Base-by-base conservation (phyloP, 2,888 invertebrate genomes). In the Aspidapion aeneum region DNA sequence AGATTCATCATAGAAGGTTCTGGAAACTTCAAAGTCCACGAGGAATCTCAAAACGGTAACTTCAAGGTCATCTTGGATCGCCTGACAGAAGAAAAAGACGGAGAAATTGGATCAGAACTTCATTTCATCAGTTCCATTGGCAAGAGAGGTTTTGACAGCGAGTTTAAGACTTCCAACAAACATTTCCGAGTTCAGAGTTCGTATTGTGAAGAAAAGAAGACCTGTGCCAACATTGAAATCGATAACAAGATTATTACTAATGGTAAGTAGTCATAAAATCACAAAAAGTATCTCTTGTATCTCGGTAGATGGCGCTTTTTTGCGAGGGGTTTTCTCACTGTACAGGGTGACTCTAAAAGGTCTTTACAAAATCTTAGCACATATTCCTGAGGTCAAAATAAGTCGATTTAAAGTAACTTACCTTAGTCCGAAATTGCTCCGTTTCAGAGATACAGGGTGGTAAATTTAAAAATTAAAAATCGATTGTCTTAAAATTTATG, bases 121-220 rank as follows among this genome's bases (percentile, higher is more conserved):
- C 85, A 87, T 68, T 83, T 91, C 67, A 90, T 90, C 74, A 84
- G 88, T 1, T 86, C 85, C 18, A 82, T 91, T 58, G 91, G 90
- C 1, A 85, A 85, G 1, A 86, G 87, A 66, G 90, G 88, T 68
- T 84, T 90, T 62, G 87, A 90, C 2, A 85, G 87, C 0, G 90
- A 90, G 70, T 79, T 88, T 1, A 90, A 90, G 70, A 75, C 88
- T 58, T 90, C 91, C 52, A 88, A 90, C 78, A 84, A 89, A 67
- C 90, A 90, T 69, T 86, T 90, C 76, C 87, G 89, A 72, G 82
- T 86, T 56, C 86, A 88, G 16, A 84, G 87, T 67, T 88, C 90
- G 12, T 88, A 89, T 76, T 92, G 92, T 75, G 90, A 91, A 70
- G 89, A 90, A 75, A 90, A 89, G 80, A 89, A 90, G 65, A 88